Evolutionary conservation across 2,797 vertebrate species (phyloP), one percentile per base, ranked within the genome.

Genomic region (Oryzias dopingdopingensis): DNA sequence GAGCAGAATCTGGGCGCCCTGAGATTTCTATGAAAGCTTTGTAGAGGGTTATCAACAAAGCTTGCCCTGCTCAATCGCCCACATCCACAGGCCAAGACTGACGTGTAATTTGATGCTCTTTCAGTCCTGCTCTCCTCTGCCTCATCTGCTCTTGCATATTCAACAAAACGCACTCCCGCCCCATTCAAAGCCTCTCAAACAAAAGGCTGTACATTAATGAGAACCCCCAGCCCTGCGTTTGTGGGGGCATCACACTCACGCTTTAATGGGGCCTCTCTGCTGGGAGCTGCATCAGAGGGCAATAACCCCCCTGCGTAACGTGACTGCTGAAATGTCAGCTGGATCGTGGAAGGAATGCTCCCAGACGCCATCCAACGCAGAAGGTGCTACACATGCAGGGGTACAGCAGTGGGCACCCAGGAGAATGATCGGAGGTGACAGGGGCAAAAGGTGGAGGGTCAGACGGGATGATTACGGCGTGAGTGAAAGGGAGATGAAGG

Each of bases 321-420:
- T 90, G 90, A 86, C 85, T 83, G 81, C 63, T 37, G 74, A 90
- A 89, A 90, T 90, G 88, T 86, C 88, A 88, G 60, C 78, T 45
- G 57, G 84, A 89, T 90, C 86, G 80, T 59, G 74, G 77, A 54
- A 14, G 70, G 59, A 62, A 65, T 32, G 4, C 37, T 29, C 13
- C 13, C 51, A 7, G 66, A 74, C 59, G 23, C 5, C 26, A 26
- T 26, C 26, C 26, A 26, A 26, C 26, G 6, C 26, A 26, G 26
- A 26, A 26, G 26, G 26, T 6, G 26, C 5, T 26, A 4, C 26
- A 26, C 26, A 26, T 26, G 26, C 26, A 26, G 26, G 26, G 26
- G 26, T 26, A 6, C 26, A 44, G 44, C 72, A 51, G 55, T 45
- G 54, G 63, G 57, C 20, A 4, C 14, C 50, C 56, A 40, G 53